Evolutionary conservation across 2,797 vertebrate species (phyloP), one percentile per base, ranked within the genome.

Genomic region (Gephyroberyx darwinii): DNA sequence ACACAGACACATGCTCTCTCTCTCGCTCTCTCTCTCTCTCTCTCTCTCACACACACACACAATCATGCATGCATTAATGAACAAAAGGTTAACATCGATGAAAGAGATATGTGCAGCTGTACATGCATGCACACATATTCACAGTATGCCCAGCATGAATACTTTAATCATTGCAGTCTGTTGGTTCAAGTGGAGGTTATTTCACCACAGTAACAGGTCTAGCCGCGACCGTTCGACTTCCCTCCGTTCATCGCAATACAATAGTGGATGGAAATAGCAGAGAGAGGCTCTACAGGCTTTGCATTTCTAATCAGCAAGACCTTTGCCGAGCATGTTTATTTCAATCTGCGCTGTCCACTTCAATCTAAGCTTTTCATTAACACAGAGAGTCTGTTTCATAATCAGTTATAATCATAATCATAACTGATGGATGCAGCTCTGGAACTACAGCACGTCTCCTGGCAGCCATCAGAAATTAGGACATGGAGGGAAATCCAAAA

Each of bases 381-480:
- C 6, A 13, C 13, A 16, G 10, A 55, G 43, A 56, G 22, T 16
- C 16, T 22, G 7, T 69, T 80, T 70, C n/a, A 64, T 58, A 47
- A 75, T 63, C 14, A n/a, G n/a, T n/a, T n/a, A n/a, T n/a, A n/a
- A n/a, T n/a, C n/a, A n/a, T n/a, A n/a, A n/a, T n/a, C n/a, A n/a
- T n/a, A n/a, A 1, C 37, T 57, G 45, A 67, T 65, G 16, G 51
- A 63, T 2, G n/a, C 10, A 31, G 55, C 43, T 26, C 10, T 35
- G 7, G n/a, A 57, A 22, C 54, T 22, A 43, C 4, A 41, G 56
- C 45, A 33, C 41, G 26, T 26, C 26, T 26, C 51, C 65, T 65
- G 57, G 81, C 71, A 69, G 66, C 30, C 65, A 68, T 19, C 26
- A 43, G 43, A 86, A 88, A 83, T n/a, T 3, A 81, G 77, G 77